Conservation (phyloP, 2,113 vertebrate genomes). For the Crocuta crocuta region DNA sequence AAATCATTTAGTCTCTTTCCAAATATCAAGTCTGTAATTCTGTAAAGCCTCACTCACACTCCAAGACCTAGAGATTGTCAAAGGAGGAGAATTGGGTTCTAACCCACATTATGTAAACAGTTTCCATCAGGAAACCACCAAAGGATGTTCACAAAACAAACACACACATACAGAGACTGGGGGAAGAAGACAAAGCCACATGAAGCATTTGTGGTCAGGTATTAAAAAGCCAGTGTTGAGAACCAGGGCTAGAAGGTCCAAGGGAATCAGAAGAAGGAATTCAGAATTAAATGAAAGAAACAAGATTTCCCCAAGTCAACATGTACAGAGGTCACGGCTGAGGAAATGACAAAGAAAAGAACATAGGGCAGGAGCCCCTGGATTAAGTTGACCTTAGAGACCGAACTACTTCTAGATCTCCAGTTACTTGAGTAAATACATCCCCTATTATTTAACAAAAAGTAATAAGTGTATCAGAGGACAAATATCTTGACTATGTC, state of each 20-base stretch:
- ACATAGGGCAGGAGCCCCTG: rapidly evolving
- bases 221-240: neutral
- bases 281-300: neutral
- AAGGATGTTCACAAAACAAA: neutral
- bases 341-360: neutral
- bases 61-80: neutral
- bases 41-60: neutral
- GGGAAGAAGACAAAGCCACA: neutral
- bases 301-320: neutral
- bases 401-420: too few species aligned
- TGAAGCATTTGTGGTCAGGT: neutral
- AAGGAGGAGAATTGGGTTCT: neutral
- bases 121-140: neutral
- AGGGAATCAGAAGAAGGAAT: neutral
- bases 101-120: neutral
- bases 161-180: neutral
- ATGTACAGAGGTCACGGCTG: rapidly evolving
- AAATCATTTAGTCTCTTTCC: neutral
- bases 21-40: neutral
- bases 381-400: neutral
- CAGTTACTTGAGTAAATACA: neutral
- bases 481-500: neutral
- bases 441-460: neutral
- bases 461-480: neutral
- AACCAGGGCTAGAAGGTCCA: neutral